Evolutionary conservation across 2,797 vertebrate species (phyloP).

Genomic region (Hirundo rustica): DNA sequence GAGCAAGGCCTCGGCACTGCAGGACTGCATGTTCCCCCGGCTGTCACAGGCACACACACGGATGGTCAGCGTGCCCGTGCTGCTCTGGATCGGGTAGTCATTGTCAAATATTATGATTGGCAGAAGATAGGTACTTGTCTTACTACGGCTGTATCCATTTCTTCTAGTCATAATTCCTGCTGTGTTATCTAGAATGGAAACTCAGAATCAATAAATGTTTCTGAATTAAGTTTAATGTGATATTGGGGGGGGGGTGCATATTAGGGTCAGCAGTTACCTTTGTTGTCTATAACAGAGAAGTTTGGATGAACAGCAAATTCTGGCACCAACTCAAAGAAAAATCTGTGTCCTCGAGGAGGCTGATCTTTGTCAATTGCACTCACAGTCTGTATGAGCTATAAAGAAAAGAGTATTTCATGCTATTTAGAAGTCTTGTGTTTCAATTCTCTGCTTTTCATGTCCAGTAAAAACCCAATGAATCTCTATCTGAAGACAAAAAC

Average conservation of each 20-base stretch:
- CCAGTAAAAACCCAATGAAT: background rate
- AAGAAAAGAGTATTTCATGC: background rate
- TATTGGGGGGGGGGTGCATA: background rate
- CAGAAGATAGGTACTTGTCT: constrained; percentile 87
- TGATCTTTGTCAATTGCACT: constrained; percentile 96
- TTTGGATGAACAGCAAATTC: constrained; percentile 88
- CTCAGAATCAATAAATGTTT: background rate
- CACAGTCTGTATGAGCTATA: constrained; percentile 93
- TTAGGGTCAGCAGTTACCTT: constrained; percentile 79
- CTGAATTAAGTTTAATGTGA: background rate
- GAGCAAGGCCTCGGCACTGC: constrained; percentile 87
- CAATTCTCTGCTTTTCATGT: background rate
- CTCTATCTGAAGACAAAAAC: background rate
- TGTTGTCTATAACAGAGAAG: constrained; percentile 93
- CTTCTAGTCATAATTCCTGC: constrained; percentile 90
- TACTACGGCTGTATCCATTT: constrained; percentile 88
- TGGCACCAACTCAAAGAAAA: constrained; percentile 90
- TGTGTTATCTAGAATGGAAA: constrained; percentile 87
- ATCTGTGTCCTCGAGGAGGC: constrained; percentile 90
- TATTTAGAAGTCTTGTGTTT: background rate
- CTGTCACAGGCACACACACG: constrained; percentile 91
- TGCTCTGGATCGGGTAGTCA: constrained; percentile 95
- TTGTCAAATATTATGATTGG: constrained; percentile 95
- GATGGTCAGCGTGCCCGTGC: constrained; percentile 92
- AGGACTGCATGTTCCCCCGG: constrained; percentile 90